Evolutionary conservation across 2,797 vertebrate species (phyloP).

Genomic region (Sebastes matsubarae): DNA sequence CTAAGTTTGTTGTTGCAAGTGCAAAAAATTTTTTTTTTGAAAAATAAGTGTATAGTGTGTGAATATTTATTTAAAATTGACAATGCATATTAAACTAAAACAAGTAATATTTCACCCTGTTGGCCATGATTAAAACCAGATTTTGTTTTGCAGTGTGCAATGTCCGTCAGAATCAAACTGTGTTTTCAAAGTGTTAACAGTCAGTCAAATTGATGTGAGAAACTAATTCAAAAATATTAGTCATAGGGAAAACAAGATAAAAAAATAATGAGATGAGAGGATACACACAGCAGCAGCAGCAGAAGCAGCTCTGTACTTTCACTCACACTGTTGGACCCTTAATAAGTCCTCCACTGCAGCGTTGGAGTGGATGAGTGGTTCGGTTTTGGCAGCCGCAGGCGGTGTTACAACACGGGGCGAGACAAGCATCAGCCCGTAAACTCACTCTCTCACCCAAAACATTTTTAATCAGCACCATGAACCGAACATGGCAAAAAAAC

Average conservation of each 20-base stretch:
- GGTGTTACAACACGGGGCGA: slow-evolving; percentile 18
- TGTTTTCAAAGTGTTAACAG: background rate
- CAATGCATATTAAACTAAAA: background rate
- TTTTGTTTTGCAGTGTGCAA: background rate
- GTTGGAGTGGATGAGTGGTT: slow-evolving; percentile 48
- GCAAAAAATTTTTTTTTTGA: background rate
- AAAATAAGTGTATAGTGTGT: background rate
- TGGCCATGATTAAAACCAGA: background rate
- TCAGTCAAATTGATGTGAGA: background rate
- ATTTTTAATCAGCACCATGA: slow-evolving; percentile 25
- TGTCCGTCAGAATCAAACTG: background rate
- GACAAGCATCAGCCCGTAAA: slow-evolving; percentile 1
- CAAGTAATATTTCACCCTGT: background rate
- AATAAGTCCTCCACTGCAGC: slow-evolving; percentile 40
- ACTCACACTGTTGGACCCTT: slow-evolving; percentile 30
- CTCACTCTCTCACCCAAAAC: slow-evolving; percentile 26
- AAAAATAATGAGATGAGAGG: background rate
- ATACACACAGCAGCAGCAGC: background rate
- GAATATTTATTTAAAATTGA: too few species aligned
- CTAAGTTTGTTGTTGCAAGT: background rate
- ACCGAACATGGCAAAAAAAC: slow-evolving; percentile 13
- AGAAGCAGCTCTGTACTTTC: slow-evolving; percentile 21
- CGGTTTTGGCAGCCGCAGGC: slow-evolving; percentile 41
- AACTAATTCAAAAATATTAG: slow-evolving; percentile 10
- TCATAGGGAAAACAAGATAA: background rate